phyloP scores from a whole-genome alignment of 30 jellyfish, hydroid and myxozoan genomes.

The Nemopilema nomurai region DNA sequence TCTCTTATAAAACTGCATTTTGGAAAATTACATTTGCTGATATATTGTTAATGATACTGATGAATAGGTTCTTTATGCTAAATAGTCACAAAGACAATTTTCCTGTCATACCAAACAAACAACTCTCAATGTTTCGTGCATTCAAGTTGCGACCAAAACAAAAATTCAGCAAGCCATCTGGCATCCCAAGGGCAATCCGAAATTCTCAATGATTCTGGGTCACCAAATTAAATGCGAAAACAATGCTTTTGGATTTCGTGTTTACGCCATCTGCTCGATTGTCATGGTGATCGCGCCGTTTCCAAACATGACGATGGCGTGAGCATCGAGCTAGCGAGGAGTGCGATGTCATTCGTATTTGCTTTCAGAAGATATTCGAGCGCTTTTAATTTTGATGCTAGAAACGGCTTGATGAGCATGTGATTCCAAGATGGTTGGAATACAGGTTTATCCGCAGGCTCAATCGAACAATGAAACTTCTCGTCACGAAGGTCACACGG shows the following conservation, averaged over 20 bases:
- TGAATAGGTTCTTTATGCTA: too few relatives aligned
- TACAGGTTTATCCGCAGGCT: constrained; percentile 28
- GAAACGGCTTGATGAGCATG: constrained; percentile 26
- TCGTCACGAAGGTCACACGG: constrained; percentile 69
- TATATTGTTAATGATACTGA: too few relatives aligned
- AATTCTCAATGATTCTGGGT: not conserved
- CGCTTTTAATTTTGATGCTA: constrained; percentile 10
- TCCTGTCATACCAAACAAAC: not conserved
- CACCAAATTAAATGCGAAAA: not conserved
- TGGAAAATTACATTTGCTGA: too few relatives aligned
- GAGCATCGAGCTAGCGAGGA: not conserved
- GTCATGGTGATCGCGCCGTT: not conserved
- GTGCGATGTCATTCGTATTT: not conserved
- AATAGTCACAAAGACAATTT: too few relatives aligned
- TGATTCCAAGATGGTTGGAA: constrained; percentile 73
- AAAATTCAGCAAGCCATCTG: not conserved
- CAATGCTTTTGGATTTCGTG: not conserved
- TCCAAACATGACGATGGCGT: not conserved
- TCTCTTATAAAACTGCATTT: too few relatives aligned
- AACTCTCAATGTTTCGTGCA: too few relatives aligned
- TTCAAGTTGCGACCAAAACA: not conserved
- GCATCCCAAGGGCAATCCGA: not conserved
- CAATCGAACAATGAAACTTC: constrained; percentile 9
- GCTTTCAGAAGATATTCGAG: not conserved
- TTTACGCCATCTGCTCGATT: not conserved